phyloP scores from a whole-genome alignment of 92 coral and sea anemone species.

The Metridium senile region DNA sequence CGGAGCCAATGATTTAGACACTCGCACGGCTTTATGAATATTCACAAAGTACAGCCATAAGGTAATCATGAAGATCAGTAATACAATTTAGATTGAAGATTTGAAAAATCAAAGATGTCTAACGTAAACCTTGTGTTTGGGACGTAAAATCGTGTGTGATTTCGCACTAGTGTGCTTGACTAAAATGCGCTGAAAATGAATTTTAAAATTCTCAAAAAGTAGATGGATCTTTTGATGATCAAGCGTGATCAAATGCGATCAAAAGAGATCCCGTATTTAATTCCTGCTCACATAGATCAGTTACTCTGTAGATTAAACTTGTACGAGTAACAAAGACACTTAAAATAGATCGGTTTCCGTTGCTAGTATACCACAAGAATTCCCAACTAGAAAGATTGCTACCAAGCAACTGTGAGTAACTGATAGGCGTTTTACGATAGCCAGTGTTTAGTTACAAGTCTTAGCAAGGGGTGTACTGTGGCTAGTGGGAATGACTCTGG shows the following conservation, averaged over 20 bases:
- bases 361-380: slow-evolving; percentile 5
- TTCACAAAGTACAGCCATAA: no score
- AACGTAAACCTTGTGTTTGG: no score
- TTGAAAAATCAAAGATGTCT: no score
- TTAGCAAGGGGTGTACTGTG: slow-evolving; percentile 3
- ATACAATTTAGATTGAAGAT: neutral
- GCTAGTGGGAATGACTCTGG: slow-evolving; percentile 1
- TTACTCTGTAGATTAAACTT: neutral
- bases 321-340: slow-evolving; percentile 13
- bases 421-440: neutral
- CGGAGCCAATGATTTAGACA: no score
- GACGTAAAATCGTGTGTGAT: no score
- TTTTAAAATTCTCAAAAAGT: no score
- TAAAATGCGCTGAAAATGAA: no score
- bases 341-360: slow-evolving; percentile 2
- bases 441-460: neutral
- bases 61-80: neutral
- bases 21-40: no score
- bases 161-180: no score
- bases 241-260: no score
- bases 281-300: neutral
- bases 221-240: no score
- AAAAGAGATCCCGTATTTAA: no score
- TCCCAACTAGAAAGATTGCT: slow-evolving; percentile 3
- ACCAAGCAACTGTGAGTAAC: slow-evolving; percentile 10